Evolutionary conservation across 2,888 invertebrate species (phyloP).

Genomic region (Leucania comma): DNA sequence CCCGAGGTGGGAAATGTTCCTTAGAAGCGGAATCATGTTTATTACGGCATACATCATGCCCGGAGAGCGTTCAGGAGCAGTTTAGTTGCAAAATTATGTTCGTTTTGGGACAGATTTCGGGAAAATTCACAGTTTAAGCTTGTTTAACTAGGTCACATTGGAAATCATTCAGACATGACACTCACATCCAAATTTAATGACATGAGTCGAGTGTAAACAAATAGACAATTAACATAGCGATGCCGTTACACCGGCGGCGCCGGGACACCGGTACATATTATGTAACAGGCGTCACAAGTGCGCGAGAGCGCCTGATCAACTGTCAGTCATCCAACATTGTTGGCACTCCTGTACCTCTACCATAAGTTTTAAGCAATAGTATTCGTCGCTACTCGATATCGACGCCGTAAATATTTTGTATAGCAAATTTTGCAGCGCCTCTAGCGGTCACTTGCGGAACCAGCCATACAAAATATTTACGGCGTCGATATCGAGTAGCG

Average conservation of each 20-base stretch:
- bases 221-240: conserved; percentile 11
- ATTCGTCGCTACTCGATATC: no score
- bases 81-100: not conserved
- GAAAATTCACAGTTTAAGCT: conserved; percentile 4
- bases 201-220: conserved; percentile 9
- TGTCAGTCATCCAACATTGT: not conserved
- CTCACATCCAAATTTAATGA: not conserved
- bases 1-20: not conserved
- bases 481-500: no score
- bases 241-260: conserved; percentile 4
- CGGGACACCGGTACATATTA: not conserved
- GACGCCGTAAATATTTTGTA: no score
- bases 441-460: no score
- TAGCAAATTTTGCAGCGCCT: no score
- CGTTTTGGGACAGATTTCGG: not conserved
- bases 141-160: conserved; percentile 19
- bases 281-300: conserved; percentile 9
- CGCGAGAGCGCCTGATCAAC: not conserved
- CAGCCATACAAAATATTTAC: no score
- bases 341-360: conserved; percentile 27
- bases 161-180: not conserved
- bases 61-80: conserved; percentile 6
- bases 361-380: no score
- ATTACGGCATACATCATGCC: conserved; percentile 2
- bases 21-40: conserved; percentile 23